These are phyloP conservation scores for Onychomys torridus DNA, from an alignment of 2,797 vertebrate species.

Conservation along the genomic window DNA sequence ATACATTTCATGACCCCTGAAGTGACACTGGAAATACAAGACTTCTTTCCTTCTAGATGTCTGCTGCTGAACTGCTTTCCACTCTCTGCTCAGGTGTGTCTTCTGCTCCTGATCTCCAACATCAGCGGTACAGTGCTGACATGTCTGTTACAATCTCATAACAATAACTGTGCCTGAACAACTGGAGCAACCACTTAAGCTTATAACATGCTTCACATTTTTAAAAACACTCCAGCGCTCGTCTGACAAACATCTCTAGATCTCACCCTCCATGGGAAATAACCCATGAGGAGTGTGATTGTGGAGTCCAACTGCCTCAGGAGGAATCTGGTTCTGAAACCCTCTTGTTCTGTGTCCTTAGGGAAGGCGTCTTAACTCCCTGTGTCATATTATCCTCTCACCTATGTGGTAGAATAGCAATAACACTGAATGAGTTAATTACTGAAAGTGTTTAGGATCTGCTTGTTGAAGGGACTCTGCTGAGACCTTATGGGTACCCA, in stretches of 20 bases:
- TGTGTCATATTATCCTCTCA: neutral
- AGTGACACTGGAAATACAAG: neutral
- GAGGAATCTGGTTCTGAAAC: neutral
- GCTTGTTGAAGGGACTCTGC: neutral
- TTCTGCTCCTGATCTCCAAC: neutral
- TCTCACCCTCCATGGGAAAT: rapidly evolving
- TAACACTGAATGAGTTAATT: neutral
- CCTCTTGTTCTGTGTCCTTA: neutral
- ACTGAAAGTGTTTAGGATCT: neutral
- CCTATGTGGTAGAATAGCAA: neutral
- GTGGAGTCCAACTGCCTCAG: neutral
- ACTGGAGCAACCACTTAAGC: neutral
- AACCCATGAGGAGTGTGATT: neutral
- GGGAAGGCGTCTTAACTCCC: neutral
- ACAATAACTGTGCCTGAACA: neutral
- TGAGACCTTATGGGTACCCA: neutral
- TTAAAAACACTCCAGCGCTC: neutral
- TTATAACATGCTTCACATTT: neutral
- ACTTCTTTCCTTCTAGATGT: neutral
- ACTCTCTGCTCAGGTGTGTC: neutral
- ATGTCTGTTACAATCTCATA: neutral
- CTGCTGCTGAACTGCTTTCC: neutral
- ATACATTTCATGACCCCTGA: neutral
- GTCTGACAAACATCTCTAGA: neutral
- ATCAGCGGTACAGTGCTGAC: neutral